Evolutionary conservation across 2,888 invertebrate species (phyloP).

Genomic region (Tipula confusa): DNA sequence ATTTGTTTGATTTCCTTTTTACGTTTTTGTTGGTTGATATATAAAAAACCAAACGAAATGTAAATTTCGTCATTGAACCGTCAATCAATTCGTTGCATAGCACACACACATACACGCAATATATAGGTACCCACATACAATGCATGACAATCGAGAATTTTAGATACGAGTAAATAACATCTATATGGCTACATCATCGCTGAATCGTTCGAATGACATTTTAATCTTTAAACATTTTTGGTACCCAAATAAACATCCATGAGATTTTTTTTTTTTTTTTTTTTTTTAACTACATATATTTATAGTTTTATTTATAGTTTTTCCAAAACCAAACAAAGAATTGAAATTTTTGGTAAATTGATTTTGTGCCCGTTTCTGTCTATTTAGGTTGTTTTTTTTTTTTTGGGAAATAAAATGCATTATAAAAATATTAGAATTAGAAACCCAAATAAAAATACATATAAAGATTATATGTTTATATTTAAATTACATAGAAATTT

Average conservation of each 20-base stretch:
- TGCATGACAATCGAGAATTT: not conserved
- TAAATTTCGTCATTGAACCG: not conserved
- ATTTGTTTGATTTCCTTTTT: not conserved
- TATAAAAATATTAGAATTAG: slow-evolving; percentile 6
- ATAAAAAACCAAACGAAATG: not conserved
- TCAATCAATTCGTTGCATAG: not conserved
- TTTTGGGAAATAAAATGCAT: slow-evolving; percentile 13
- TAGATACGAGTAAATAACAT: not conserved
- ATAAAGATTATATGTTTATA: not conserved
- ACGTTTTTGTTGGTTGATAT: not conserved
- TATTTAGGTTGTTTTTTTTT: too few species aligned
- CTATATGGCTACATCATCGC: not conserved
- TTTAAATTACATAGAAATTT: not conserved
- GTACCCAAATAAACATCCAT: not conserved
- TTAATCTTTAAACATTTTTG: not conserved
- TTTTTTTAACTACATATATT: not conserved
- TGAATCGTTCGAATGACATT: not conserved
- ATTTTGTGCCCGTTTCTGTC: not conserved
- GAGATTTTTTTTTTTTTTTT: not conserved
- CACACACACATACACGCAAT: not conserved
- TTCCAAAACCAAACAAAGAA: not conserved
- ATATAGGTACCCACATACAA: not conserved
- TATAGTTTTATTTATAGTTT: not conserved
- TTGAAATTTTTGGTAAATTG: not conserved
- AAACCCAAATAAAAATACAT: not conserved